Conservation (phyloP, 2,888 invertebrate species). For the Ceratothoa steindachneri region DNA sequence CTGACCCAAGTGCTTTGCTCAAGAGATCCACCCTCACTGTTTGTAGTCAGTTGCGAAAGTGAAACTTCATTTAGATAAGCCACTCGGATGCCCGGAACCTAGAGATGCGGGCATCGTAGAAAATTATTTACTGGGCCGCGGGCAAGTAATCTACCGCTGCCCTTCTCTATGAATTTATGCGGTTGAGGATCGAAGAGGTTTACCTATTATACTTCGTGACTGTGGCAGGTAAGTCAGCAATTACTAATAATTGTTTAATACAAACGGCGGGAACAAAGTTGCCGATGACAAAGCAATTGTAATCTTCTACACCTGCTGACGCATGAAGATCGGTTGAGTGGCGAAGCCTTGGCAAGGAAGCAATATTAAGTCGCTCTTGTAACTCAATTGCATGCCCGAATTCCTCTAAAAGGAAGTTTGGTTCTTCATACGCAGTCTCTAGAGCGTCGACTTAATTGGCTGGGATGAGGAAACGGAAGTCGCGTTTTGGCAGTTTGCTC, state of each 20-base stretch:
- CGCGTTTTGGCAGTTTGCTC: too few species aligned
- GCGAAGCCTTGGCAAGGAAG: background rate
- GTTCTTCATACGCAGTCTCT: too few species aligned
- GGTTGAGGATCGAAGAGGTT: background rate
- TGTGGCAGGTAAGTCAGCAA: background rate
- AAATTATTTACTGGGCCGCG: conserved; percentile 13
- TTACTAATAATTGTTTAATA: background rate
- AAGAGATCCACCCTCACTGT: background rate
- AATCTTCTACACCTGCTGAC: background rate
- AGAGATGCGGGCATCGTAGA: conserved; percentile 12
- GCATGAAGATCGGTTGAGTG: background rate
- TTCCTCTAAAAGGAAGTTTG: too few species aligned
- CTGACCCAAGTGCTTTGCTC: background rate
- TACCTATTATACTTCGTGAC: background rate
- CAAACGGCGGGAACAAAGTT: background rate
- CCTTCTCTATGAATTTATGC: background rate
- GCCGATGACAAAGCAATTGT: background rate
- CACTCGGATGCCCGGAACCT: conserved; percentile 6
- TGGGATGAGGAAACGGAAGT: too few species aligned
- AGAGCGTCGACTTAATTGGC: too few species aligned
- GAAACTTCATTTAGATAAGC: background rate
- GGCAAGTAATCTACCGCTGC: conserved; percentile 10
- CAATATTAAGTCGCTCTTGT: background rate
- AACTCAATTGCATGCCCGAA: background rate
- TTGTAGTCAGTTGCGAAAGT: background rate